Conservation (phyloP, 2,888 invertebrate genomes). For the Pachymerium ferrugineum region DNA sequence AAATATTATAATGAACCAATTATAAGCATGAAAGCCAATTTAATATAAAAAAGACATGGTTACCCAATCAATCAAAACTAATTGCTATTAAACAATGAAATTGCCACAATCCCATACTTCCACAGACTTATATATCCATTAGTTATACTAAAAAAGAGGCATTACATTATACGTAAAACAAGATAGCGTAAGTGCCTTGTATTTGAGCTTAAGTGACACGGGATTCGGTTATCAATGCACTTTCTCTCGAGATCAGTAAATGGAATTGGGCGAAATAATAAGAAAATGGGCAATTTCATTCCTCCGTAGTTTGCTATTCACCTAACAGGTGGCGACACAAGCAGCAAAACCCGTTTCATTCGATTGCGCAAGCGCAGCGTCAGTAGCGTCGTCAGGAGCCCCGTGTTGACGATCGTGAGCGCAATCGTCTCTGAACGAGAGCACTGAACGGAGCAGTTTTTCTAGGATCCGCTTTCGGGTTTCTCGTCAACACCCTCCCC, state of each 20-base stretch:
- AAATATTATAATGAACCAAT: too few relatives aligned
- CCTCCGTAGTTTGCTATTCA: neutral
- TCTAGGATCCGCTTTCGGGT: neutral
- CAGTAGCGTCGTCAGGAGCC: constrained; percentile 3
- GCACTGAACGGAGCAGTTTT: neutral
- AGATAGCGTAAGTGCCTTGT: neutral
- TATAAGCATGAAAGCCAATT: too few relatives aligned
- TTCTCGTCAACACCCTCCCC: neutral
- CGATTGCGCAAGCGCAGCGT: neutral
- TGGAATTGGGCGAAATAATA: neutral
- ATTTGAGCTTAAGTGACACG: neutral
- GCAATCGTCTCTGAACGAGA: neutral
- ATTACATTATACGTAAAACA: too few relatives aligned
- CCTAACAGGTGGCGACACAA: constrained; percentile 29
- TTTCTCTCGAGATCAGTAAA: neutral
- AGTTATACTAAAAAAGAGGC: too few relatives aligned
- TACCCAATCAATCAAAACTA: too few relatives aligned
- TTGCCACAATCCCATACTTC: too few relatives aligned
- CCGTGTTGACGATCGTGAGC: neutral
- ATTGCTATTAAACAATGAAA: too few relatives aligned
- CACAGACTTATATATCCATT: too few relatives aligned
- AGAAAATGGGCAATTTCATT: neutral
- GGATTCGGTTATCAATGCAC: neutral
- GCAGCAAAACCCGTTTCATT: neutral
- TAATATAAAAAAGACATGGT: too few relatives aligned